Evolutionary conservation across 2,113 vertebrate species (phyloP), one percentile per base, ranked within the genome.

Genomic region (Globicephala melas): DNA sequence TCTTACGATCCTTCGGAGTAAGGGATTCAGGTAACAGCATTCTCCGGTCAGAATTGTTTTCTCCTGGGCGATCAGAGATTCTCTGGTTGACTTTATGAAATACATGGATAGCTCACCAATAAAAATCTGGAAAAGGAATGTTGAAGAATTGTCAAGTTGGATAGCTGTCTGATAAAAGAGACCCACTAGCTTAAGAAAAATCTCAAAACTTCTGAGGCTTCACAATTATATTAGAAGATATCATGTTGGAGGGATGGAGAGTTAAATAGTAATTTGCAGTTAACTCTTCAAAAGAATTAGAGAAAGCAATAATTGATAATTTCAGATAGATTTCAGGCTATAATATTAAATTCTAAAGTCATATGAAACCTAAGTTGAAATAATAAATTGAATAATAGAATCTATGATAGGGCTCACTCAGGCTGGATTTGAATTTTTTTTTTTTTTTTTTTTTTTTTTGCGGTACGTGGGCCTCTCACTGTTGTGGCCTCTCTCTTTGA

Each of bases 11-110:
- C 99, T 99, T 86, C 99, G 99, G 94, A 99, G 99, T 84, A 99
- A 99, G 21, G 99, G 99, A 97, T 99, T 99, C 98, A 99, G 99
- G 98, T 99, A 99, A 98, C 99, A 99, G 97, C 99, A 99, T 96
- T 99, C 99, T 97, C 99, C 99, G 4, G 99, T 99, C 93, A 99
- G 98, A 94, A 99, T 99, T 95, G 99, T 99, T 98, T 99, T 99
- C 98, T 99, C 99, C 98, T 99, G 99, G 95, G 99, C 98, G 98
- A 99, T 98, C 84, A 99, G 99, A 60, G 99, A 99, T 98, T 99
- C 99, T 98, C 99, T 98, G 15, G 99, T 99, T 62, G 99, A 99
- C 97, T 99, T 99, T 99, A 99, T 99, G 98, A 99, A 99, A 93
- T 99, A 99, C 99, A 99, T 99, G 94, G 99, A 99, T 98, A 99